phyloP scores from a whole-genome alignment of 2,888 invertebrate species.

The Amphipyra tragopoginis region DNA sequence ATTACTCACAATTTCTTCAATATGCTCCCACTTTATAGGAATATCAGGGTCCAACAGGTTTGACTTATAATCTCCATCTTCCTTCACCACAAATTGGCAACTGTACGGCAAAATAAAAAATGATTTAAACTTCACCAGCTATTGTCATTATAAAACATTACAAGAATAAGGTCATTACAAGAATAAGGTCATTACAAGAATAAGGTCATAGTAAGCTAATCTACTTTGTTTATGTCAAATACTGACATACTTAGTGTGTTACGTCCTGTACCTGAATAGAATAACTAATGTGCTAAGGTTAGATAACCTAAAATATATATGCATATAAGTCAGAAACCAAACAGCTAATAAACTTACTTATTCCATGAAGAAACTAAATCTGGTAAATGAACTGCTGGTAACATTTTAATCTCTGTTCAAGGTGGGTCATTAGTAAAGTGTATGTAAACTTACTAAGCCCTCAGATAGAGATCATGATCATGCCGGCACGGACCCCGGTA shows the following conservation, averaged over 20 bases:
- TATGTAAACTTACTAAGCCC: slow-evolving; percentile 94
- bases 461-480: slow-evolving; percentile 97
- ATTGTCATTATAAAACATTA: too few species aligned
- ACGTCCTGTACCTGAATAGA: not conserved
- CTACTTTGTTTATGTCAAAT: not conserved
- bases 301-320: slow-evolving; percentile 1
- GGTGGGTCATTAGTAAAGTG: slow-evolving; percentile 27
- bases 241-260: not conserved
- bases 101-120: slow-evolving; percentile 81
- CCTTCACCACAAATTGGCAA: slow-evolving; percentile 98
- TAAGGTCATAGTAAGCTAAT: not conserved
- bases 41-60: slow-evolving; percentile 96
- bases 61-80: slow-evolving; percentile 94
- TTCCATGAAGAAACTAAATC: not conserved
- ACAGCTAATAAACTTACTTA: slow-evolving; percentile 21
- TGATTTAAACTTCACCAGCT: too few species aligned
- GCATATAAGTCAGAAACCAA: not conserved
- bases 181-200: not conserved
- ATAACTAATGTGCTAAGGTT: not conserved
- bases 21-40: slow-evolving; percentile 96
- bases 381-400: not conserved
- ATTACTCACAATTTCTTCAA: slow-evolving; percentile 96
- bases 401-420: slow-evolving; percentile 8
- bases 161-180: too few species aligned
- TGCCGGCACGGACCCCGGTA: slow-evolving; percentile 91